A percentile compares a stretch with the other conserved stretches of the same genome.
phyloP scores from a whole-genome alignment of 2,888 invertebrate genomes.

The Steromphala cineraria region DNA sequence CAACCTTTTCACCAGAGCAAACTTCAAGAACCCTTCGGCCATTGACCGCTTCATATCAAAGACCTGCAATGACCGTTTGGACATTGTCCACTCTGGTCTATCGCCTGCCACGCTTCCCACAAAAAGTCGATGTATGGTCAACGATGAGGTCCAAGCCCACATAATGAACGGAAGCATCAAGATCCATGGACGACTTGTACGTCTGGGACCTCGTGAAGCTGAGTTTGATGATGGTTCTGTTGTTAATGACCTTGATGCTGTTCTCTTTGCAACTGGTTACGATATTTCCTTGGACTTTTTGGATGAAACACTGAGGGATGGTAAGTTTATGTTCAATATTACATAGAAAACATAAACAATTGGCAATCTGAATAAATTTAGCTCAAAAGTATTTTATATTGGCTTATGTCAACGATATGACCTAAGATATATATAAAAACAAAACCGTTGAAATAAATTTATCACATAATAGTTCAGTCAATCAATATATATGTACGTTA shows the following conservation, averaged over 20 bases:
- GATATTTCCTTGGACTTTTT: conserved; percentile 33
- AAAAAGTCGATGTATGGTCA: conserved; percentile 52
- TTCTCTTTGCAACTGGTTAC: conserved; percentile 75
- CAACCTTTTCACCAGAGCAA: too few species aligned
- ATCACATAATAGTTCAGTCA: too few species aligned
- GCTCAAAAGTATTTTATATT: too few species aligned
- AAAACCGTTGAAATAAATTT: too few species aligned
- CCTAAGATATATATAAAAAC: too few species aligned
- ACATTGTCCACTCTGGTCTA: neutral
- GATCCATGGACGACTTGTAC: conserved; percentile 66
- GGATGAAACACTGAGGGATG: neutral
- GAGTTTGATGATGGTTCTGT: conserved; percentile 67
- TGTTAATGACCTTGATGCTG: conserved; percentile 61
- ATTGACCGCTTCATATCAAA: neutral
- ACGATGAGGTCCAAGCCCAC: conserved; percentile 76
- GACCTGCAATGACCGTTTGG: neutral
- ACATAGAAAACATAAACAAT: too few species aligned
- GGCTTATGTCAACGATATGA: too few species aligned
- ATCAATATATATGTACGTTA: too few species aligned
- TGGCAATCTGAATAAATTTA: too few species aligned
- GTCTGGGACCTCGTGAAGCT: conserved; percentile 60
- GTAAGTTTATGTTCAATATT: neutral
- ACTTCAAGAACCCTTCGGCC: too few species aligned
- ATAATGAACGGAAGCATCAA: conserved; percentile 73
- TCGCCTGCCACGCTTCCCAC: neutral